Evolutionary conservation across 1,140 invertebrate genomes (phyloP).

Genomic region (Drosophila tristis): DNA sequence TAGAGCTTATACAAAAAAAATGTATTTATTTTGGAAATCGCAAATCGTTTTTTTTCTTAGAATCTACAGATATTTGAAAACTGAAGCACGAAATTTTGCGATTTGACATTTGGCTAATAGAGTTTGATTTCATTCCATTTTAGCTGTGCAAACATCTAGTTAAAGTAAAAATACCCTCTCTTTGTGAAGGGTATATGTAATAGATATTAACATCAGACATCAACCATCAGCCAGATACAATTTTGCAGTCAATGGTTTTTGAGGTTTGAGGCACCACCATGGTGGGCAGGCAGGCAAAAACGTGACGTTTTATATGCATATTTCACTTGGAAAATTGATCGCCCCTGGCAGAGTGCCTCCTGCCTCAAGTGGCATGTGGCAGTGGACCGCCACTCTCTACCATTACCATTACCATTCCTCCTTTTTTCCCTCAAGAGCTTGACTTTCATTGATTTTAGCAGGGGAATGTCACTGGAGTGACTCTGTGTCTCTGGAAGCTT

Average conservation of each 20-base stretch:
- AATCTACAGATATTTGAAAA: too few species aligned
- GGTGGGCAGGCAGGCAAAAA: slow-evolving; percentile 18
- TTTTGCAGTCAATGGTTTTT: slow-evolving; percentile 23
- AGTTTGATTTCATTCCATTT: background rate
- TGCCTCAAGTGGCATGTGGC: slow-evolving; percentile 34
- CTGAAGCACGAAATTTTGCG: background rate
- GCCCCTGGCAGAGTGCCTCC: background rate
- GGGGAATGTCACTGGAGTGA: slow-evolving; percentile 57
- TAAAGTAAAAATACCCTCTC: too few species aligned
- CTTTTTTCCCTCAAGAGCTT: slow-evolving; percentile 18
- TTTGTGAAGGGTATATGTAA: too few species aligned
- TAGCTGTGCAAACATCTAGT: background rate
- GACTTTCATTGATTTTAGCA: slow-evolving; percentile 47
- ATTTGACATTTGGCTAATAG: background rate
- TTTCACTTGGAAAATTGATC: slow-evolving; percentile 29
- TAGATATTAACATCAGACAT: background rate
- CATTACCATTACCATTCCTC: background rate
- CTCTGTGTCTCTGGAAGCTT: background rate
- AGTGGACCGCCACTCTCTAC: slow-evolving; percentile 2
- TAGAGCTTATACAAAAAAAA: background rate
- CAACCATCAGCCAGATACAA: slow-evolving; percentile 22
- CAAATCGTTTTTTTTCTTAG: too few species aligned
- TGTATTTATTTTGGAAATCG: too few species aligned
- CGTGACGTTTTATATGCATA: slow-evolving; percentile 51
- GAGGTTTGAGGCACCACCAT: slow-evolving; percentile 30